Evolutionary conservation across 2,113 vertebrate genomes (phyloP).

Genomic region (Elanoides forficatus): DNA sequence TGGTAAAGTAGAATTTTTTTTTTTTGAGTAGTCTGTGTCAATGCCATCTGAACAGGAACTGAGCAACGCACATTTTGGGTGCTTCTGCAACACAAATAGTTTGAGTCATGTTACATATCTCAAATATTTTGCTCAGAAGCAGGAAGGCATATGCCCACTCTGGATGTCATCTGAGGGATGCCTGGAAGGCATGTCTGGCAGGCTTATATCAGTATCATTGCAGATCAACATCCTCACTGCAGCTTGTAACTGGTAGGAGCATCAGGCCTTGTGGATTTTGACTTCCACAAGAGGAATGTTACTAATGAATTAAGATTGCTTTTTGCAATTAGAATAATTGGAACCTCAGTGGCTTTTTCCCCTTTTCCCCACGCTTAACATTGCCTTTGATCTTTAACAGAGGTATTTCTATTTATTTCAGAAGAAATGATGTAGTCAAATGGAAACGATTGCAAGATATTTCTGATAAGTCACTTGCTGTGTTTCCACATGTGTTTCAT

Average conservation of each 20-base stretch:
- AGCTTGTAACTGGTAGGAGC: background rate
- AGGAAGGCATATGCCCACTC: background rate
- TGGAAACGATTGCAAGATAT: background rate
- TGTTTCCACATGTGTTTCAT: background rate
- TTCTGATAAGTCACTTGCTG: background rate
- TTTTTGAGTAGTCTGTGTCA: background rate
- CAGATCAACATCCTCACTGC: background rate
- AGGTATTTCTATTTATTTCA: background rate
- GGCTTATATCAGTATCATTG: background rate
- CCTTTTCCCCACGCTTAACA: background rate
- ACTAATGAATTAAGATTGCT: background rate
- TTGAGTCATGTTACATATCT: background rate
- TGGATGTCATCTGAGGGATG: conserved; percentile 17
- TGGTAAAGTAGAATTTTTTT: background rate
- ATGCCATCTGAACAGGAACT: background rate
- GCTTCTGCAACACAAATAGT: background rate
- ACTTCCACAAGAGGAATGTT: background rate
- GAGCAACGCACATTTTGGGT: background rate
- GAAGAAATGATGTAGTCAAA: background rate
- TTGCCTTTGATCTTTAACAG: background rate
- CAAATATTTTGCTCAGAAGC: conserved; percentile 41
- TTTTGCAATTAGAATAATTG: background rate
- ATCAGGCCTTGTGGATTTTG: background rate
- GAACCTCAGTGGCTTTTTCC: rapidly evolving
- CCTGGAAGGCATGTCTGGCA: conserved; percentile 22